Evolutionary conservation across 2,113 vertebrate genomes (phyloP).

Genomic region (Todiramphus saurophagus): DNA sequence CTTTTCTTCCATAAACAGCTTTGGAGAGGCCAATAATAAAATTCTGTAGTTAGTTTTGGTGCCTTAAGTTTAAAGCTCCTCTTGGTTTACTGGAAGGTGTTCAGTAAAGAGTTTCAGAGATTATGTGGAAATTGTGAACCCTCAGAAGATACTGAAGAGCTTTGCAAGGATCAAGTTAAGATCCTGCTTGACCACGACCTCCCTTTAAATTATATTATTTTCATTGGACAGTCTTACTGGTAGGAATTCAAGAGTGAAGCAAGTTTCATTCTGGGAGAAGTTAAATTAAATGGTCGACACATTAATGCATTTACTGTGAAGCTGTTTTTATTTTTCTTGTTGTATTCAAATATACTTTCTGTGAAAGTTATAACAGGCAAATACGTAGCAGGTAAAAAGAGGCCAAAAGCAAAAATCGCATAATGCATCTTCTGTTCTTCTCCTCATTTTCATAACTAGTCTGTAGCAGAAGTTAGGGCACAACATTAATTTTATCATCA

Average conservation of each 20-base stretch:
- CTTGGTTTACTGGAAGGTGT: background rate
- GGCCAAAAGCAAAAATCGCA: background rate
- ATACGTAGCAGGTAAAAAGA: background rate
- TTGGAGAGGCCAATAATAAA: background rate
- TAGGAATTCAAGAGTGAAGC: background rate
- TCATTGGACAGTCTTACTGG: background rate
- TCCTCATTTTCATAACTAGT: background rate
- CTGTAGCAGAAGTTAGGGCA: background rate
- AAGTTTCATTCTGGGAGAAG: background rate
- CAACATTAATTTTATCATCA: background rate
- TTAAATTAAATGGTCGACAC: background rate
- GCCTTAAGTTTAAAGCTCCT: background rate
- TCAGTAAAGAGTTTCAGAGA: background rate
- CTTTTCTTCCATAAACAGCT: background rate
- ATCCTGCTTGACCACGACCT: background rate
- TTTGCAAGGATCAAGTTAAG: background rate
- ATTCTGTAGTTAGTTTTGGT: background rate
- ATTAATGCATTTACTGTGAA: background rate
- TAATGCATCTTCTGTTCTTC: background rate
- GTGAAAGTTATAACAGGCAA: background rate
- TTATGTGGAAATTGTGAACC: background rate
- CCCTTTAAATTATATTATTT: background rate
- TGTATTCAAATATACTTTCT: background rate
- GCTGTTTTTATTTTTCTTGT: background rate
- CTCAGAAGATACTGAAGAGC: background rate